Conservation (phyloP, 2,888 invertebrate genomes). For the Drosophila setosimentum region DNA sequence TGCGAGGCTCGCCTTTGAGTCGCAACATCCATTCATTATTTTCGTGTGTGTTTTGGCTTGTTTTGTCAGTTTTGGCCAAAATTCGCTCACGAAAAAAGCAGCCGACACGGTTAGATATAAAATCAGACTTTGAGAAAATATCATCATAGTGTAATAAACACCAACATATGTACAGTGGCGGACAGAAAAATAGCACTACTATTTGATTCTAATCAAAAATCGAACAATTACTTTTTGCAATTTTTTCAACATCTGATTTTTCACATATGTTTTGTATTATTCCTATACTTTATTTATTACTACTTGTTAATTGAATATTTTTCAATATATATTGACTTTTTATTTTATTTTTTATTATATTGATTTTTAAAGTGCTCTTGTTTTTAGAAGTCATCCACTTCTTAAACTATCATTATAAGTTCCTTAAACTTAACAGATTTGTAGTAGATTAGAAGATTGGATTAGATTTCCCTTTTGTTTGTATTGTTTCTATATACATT, state of each 20-base stretch:
- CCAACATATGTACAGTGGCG: not conserved
- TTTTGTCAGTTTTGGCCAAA: not conserved
- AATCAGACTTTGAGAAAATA: conserved; percentile 1
- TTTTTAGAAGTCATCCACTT: not conserved
- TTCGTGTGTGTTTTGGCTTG: not conserved
- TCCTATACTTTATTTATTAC: not conserved
- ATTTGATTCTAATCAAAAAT: not conserved
- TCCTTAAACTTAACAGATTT: not conserved
- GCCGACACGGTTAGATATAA: not conserved
- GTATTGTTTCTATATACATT: too few species aligned
- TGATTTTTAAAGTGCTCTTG: not conserved
- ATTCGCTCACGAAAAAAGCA: not conserved
- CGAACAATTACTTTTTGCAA: not conserved
- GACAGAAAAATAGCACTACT: not conserved
- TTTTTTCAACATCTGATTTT: not conserved
- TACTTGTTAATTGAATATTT: not conserved
- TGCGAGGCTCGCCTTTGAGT: conserved; percentile 24
- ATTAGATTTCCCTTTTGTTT: not conserved
- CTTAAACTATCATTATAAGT: not conserved
- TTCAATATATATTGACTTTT: not conserved
- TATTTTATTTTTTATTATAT: not conserved
- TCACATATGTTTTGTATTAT: too few species aligned
- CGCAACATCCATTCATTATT: conserved; percentile 47
- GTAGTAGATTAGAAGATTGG: not conserved
- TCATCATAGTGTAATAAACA: not conserved